A percentile compares a stretch with the other conserved stretches of the same genome.
These are phyloP conservation scores for Okapia johnstoni DNA, from an alignment of 2,113 vertebrate genomes.

Conservation along the genomic window DNA sequence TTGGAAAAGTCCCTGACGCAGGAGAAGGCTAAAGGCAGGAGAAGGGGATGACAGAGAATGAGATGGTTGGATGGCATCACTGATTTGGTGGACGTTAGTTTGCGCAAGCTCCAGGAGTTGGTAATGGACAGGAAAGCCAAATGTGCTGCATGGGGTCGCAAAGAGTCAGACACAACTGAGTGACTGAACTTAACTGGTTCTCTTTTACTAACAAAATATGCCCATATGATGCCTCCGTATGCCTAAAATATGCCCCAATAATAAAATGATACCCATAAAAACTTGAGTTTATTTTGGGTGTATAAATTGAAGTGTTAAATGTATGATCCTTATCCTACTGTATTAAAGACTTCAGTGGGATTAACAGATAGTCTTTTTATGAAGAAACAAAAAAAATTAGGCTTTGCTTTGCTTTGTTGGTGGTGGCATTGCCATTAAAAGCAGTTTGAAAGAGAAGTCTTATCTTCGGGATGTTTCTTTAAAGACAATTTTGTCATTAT, in stretches of 20 bases:
- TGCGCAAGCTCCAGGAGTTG: not conserved
- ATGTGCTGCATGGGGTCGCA: accelerated
- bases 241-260: not conserved
- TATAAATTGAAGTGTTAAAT: not conserved
- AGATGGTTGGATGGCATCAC: not conserved
- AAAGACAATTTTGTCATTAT: not conserved
- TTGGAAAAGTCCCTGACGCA: not conserved
- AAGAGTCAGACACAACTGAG: not conserved
- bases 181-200: not conserved
- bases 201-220: not conserved
- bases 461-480: not conserved
- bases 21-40: not conserved
- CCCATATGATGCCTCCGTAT: not conserved
- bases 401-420: not conserved
- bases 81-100: not conserved
- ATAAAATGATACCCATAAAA: not conserved
- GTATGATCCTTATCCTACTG: not conserved
- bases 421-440: not conserved
- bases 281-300: not conserved
- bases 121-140: not conserved
- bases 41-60: not conserved
- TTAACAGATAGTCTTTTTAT: not conserved
- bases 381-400: not conserved
- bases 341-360: not conserved
- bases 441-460: not conserved